phyloP scores from a whole-genome alignment of 2,888 invertebrate genomes.

The Pycnomerus fuliginosus region DNA sequence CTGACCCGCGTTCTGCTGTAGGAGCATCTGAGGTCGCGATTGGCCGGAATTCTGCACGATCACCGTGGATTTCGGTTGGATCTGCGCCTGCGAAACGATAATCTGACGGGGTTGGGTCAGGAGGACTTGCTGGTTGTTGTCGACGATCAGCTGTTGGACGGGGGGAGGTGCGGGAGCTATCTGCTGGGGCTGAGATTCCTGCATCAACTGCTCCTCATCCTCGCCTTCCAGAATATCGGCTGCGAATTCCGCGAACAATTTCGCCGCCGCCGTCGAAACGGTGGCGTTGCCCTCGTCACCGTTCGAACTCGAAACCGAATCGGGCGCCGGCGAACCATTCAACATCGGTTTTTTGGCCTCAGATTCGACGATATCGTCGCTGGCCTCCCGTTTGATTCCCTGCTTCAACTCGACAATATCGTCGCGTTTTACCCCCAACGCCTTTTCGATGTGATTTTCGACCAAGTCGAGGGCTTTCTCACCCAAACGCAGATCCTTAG shows the following conservation, averaged over 20 bases:
- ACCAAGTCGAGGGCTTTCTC: slow-evolving; percentile 60
- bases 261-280: slow-evolving; percentile 81
- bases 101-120: slow-evolving; percentile 55
- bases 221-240: slow-evolving; percentile 84
- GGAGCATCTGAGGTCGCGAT: slow-evolving; percentile 43
- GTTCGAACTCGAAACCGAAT: slow-evolving; percentile 53
- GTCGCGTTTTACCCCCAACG: slow-evolving; percentile 39
- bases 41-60: slow-evolving; percentile 49
- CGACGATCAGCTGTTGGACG: slow-evolving; percentile 45
- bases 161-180: slow-evolving; percentile 24
- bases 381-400: slow-evolving; percentile 48
- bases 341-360: slow-evolving; percentile 53
- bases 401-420: slow-evolving; percentile 34
- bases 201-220: slow-evolving; percentile 58
- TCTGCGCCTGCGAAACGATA: slow-evolving; percentile 52
- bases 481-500: slow-evolving; percentile 59
- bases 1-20: slow-evolving; percentile 46
- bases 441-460: slow-evolving; percentile 61
- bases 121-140: slow-evolving; percentile 49
- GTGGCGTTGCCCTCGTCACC: slow-evolving; percentile 60
- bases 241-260: slow-evolving; percentile 81
- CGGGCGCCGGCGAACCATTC: slow-evolving; percentile 53
- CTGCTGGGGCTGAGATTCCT: slow-evolving; percentile 36
- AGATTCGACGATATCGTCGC: slow-evolving; percentile 50
- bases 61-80: slow-evolving; percentile 38